phyloP scores from a whole-genome alignment of 2,797 vertebrate genomes.

The Syngnathus acus region DNA sequence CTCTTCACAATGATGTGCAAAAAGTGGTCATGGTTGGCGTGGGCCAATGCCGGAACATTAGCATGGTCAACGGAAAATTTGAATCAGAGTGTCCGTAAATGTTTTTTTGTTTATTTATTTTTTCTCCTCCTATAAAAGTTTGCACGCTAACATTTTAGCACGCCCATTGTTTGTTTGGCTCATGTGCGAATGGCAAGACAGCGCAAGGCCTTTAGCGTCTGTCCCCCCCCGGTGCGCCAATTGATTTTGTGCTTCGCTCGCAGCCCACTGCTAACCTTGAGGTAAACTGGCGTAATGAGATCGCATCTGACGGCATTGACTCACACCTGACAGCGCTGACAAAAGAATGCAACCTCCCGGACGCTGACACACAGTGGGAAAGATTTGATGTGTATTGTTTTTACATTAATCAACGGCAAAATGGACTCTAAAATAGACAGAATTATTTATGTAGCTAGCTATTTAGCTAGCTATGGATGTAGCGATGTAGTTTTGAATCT shows the following conservation, averaged over 20 bases:
- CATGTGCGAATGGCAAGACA: constrained; percentile 18
- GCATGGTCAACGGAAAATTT: too few relatives aligned
- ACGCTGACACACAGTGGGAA: constrained; percentile 28
- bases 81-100: too few relatives aligned
- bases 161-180: background rate
- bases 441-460: too few relatives aligned
- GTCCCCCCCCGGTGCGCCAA: constrained; percentile 48
- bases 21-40: background rate
- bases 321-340: constrained; percentile 63
- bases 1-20: background rate
- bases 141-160: constrained; percentile 1
- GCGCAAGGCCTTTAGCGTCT: constrained; percentile 52
- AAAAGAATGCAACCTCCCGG: constrained; percentile 15
- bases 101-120: too few relatives aligned
- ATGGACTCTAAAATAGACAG: background rate
- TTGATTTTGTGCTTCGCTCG: constrained; percentile 63
- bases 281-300: constrained; percentile 70
- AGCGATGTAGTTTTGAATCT: background rate
- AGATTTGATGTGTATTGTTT: constrained; percentile 15
- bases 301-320: constrained; percentile 66
- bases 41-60: constrained; percentile 1
- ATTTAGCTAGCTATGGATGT: too few relatives aligned
- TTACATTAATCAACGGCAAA: constrained; percentile 4
- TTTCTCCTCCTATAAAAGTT: too few relatives aligned
- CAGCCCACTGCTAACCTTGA: constrained; percentile 64